A percentile compares a stretch with the other conserved stretches of the same genome.
phyloP scores from a whole-genome alignment of 2,888 invertebrate genomes.

The Eupithecia abbreviata region DNA sequence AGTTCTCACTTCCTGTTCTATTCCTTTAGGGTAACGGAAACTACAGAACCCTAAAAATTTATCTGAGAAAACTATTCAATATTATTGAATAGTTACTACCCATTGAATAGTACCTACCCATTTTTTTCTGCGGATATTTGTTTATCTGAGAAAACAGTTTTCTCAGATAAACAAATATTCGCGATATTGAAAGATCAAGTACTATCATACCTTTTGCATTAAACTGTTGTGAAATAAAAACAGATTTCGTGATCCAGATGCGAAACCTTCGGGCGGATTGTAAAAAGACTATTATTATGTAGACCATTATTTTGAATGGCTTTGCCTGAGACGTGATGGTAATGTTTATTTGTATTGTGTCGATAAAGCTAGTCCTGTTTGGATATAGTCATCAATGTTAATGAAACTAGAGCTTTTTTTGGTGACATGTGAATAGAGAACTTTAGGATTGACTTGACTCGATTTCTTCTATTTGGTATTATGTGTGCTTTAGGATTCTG shows the following conservation, averaged over 20 bases:
- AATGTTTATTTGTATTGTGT: background rate
- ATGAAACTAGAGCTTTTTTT: background rate
- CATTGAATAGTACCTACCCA: no score
- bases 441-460: no score
- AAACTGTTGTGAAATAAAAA: constrained; percentile 22
- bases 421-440: background rate
- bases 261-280: constrained; percentile 23
- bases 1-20: no score
- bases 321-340: constrained; percentile 20
- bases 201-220: background rate
- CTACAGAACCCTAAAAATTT: no score
- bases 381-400: background rate
- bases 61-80: no score
- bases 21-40: no score
- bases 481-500: no score
- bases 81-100: no score
- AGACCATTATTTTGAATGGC: constrained; percentile 29
- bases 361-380: background rate
- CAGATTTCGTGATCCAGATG: constrained; percentile 40
- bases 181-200: background rate
- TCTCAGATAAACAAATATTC: background rate
- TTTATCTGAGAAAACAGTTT: no score
- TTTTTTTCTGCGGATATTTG: no score
- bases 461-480: no score
- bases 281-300: constrained; percentile 33